Base-by-base conservation (phyloP, 1,140 invertebrate genomes). In the Centruroides sculpturatus region DNA sequence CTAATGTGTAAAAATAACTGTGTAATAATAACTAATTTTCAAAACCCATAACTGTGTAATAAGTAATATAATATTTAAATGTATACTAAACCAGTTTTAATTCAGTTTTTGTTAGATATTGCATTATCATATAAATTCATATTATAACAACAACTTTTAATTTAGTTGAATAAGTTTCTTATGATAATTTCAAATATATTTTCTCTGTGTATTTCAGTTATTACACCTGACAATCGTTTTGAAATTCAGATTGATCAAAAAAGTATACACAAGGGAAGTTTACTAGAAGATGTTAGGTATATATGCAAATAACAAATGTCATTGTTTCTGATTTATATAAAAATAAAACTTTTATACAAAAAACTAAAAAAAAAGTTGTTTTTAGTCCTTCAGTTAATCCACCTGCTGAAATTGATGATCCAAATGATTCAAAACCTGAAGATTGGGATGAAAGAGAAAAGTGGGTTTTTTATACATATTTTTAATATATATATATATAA, bases 371-470 rank as follows among this genome's bases (percentile, higher is more conserved):
- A 34, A 9, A 6, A 23, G 23, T 23, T 23, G 23, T 23, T 35
- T 62, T 46, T 59, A 76, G 75, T 41, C 96, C 96, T 4, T 77
- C 94, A 7, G 90, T 99, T 0, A 97, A 98, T 78, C 96, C 96
- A 6, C 87, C 92, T 4, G 80, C 86, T 58, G 89, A 97, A 77
- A 94, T 99, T 71, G 90, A 95, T 71, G 96, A 99, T 78, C 89
- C 90, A 0, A 77, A 83, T 60, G 96, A 99, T 71, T 81, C 77
- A 61, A 85, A 94, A 72, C 96, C 96, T 3, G 81, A 81, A 3
- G 87, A 96, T 70, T 99, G 96, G 96, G 96, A 98, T 75, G 93
- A 98, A 67, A 81, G 90, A 65, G 93, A 98, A 74, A 96, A 92
- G 77, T 67, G 62, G 58, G 46, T 50, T 13, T 52, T 35, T 47